Base-by-base conservation (phyloP, 2,113 vertebrate genomes). In the Hepsetus odoe region DNA sequence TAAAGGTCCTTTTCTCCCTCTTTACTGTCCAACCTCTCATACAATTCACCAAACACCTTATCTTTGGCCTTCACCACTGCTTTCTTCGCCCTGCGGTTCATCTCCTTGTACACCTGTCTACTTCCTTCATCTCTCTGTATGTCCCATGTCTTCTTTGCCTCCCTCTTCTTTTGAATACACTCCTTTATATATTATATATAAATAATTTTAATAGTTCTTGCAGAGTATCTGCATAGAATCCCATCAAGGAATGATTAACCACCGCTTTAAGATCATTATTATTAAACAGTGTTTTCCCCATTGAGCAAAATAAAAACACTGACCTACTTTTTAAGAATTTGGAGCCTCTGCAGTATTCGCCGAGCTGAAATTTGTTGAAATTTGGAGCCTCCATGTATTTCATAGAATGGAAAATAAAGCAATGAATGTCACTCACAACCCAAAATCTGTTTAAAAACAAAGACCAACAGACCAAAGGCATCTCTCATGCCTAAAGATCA, bases 401-500 rank as follows among this genome's bases (percentile, higher is more conserved):
- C 24, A 72, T 11, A 26, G 16, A 1, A 30, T 49, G 6, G 33
- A 20, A 64, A 61, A 16, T 46, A 28, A 33, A 64, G 5, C 10
- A 22, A 33, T 11, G n/a, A 6, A 6, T 51, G 28, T 35, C 4
- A 0, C 38, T 13, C 46, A 32, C 16, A 4, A 10, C 18, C 35
- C 12, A 30, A 20, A 61, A 33, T 46, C 24, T 33, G n/a, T 24
- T n/a, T n/a, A n/a, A n/a, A n/a, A n/a, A n/a, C n/a, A n/a, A 10
- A 26, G n/a, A 13, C 10, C 22, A 55, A 49, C 6, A 61, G 26
- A 72, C 20, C 49, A 73, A 22, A 33, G 28, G 59, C 24, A 73
- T 66, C 26, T 66, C 18, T 66, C 59, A 33, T 32, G 49, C 26
- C 8, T 65, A 56, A 10, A 58, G 59, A 56, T 66, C 70, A 73